Evolutionary conservation across 2,888 invertebrate species (phyloP).

Genomic region (Cryptocephalus moraei): DNA sequence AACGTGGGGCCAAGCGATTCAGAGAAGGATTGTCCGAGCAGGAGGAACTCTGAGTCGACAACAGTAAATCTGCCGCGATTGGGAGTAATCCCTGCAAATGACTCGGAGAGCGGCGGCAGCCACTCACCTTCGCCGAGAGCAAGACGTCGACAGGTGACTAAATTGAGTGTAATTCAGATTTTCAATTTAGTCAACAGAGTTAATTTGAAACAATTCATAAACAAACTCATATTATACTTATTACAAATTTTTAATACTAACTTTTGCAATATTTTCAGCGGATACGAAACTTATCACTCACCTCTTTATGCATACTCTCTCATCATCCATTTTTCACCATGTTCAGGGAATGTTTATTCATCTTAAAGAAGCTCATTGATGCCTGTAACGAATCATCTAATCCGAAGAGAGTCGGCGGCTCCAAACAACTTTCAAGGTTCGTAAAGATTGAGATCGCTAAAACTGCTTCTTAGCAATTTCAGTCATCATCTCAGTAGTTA

Average conservation of each 20-base stretch:
- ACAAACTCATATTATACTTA: not conserved
- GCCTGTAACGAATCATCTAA: slow-evolving; percentile 93
- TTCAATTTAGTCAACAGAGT: not conserved
- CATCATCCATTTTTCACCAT: slow-evolving; percentile 99
- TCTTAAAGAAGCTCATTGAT: slow-evolving; percentile 91
- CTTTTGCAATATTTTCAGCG: slow-evolving; percentile 45
- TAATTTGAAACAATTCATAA: not conserved
- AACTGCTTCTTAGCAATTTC: no score
- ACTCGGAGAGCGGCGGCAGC: slow-evolving; percentile 82
- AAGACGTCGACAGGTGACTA: slow-evolving; percentile 59
- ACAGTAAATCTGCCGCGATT: slow-evolving; percentile 38
- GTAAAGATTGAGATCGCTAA: no score
- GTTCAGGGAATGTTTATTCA: slow-evolving; percentile 94
- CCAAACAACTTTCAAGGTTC: slow-evolving; percentile 75
- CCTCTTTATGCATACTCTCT: slow-evolving; percentile 93
- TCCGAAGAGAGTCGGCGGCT: slow-evolving; percentile 80
- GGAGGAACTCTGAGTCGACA: slow-evolving; percentile 52
- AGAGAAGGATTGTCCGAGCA: slow-evolving; percentile 72
- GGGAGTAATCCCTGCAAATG: slow-evolving; percentile 57
- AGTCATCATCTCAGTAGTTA: no score
- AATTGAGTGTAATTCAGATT: no score
- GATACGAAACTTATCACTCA: slow-evolving; percentile 85
- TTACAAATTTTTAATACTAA: slow-evolving; percentile 2
- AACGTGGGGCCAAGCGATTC: slow-evolving; percentile 85
- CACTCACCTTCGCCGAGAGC: slow-evolving; percentile 80